Percentiles rank a stretch among this genome's conserved stretches.
phyloP scores from a whole-genome alignment of 2,113 vertebrate species.

The Trochalopteron elliotii region DNA sequence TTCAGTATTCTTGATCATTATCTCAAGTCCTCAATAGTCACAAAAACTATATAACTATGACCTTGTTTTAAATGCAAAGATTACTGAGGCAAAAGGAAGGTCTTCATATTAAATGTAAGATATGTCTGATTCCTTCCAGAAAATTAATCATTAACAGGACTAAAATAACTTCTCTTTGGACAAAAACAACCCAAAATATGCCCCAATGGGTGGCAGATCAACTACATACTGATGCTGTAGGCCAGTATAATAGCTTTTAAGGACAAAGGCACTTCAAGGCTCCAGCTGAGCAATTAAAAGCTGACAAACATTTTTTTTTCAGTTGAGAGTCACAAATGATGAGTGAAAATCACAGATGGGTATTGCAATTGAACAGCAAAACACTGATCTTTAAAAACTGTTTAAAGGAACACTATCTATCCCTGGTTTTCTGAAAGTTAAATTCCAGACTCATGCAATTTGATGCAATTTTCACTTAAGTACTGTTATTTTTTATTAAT shows the following conservation, averaged over 20 bases:
- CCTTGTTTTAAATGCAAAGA: not conserved
- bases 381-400: not conserved
- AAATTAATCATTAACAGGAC: not conserved
- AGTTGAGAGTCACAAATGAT: conserved; percentile 3
- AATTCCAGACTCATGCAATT: not conserved
- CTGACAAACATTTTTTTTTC: not conserved
- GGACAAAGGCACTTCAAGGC: not conserved
- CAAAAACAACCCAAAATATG: not conserved
- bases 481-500: not conserved
- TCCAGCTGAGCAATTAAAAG: conserved; percentile 22
- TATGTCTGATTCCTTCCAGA: not conserved
- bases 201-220: not conserved
- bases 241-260: conserved; percentile 7
- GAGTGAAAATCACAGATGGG: conserved; percentile 27
- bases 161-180: not conserved
- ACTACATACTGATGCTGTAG: not conserved
- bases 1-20: not conserved
- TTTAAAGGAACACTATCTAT: not conserved
- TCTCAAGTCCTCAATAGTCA: not conserved
- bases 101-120: not conserved
- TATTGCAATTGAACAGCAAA: not conserved
- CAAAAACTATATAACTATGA: not conserved
- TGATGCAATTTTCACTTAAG: not conserved
- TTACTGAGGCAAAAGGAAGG: not conserved
- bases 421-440: not conserved